phyloP scores from a whole-genome alignment of 1,140 invertebrate species.

The Cyclina sinensis region DNA sequence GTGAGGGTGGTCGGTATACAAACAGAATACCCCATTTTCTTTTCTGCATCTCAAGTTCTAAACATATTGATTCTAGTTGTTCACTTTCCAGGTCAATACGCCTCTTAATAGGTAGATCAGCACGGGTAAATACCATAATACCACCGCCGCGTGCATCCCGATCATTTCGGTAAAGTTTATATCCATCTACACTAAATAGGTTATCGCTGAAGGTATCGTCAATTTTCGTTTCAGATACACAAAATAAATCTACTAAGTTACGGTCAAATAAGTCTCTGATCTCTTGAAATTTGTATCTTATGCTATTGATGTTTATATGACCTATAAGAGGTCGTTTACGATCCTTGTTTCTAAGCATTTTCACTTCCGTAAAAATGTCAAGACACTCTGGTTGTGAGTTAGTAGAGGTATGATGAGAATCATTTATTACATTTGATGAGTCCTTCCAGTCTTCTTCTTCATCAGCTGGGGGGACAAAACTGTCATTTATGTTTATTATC shows the following conservation, averaged over 20 bases:
- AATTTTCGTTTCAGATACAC: background rate
- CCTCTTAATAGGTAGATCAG: background rate
- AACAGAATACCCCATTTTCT: background rate
- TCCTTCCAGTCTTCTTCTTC: too few species aligned
- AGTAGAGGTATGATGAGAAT: too few species aligned
- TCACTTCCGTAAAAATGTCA: conserved; percentile 14
- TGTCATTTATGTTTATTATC: too few species aligned
- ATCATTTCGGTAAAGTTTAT: background rate
- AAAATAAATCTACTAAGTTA: background rate
- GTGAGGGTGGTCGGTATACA: background rate
- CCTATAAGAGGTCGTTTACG: background rate
- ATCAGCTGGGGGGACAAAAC: too few species aligned
- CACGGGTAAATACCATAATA: background rate
- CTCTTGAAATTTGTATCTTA: conserved; percentile 21
- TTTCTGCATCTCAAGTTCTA: background rate
- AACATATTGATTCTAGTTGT: background rate
- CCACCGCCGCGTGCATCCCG: background rate
- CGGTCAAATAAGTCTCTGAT: background rate
- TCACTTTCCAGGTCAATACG: background rate
- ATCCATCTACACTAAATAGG: background rate
- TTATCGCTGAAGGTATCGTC: background rate
- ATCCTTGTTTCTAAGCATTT: background rate
- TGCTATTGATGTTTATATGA: conserved; percentile 21
- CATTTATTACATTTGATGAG: too few species aligned
- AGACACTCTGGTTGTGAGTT: too few species aligned